These are phyloP conservation scores for Peromyscus nudipes DNA, from an alignment of 2,797 vertebrate species.

Conservation along the genomic window DNA sequence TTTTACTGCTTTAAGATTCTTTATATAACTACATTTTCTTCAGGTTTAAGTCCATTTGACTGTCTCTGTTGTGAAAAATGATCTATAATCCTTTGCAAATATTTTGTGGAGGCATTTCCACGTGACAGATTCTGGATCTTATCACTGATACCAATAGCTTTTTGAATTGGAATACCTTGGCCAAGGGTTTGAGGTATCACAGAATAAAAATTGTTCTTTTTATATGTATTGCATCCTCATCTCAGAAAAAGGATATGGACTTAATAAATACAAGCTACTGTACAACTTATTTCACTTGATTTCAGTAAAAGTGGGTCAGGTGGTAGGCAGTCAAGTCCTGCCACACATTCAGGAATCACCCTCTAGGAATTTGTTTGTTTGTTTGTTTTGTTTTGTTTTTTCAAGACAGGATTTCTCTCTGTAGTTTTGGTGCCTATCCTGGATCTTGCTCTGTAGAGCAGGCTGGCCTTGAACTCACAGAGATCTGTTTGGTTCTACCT, in stretches of 20 bases:
- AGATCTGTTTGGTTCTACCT: too few relatives aligned
- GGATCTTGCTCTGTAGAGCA: too few relatives aligned
- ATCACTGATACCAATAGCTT: slow-evolving; percentile 54
- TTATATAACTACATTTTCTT: slow-evolving; percentile 81
- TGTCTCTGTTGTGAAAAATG: slow-evolving; percentile 78
- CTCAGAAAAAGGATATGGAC: not conserved
- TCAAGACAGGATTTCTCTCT: too few relatives aligned
- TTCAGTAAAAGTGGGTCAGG: slow-evolving; percentile 26
- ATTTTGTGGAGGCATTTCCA: slow-evolving; percentile 76
- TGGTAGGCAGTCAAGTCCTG: not conserved
- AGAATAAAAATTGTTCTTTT: not conserved
- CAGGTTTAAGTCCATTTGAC: slow-evolving; percentile 75
- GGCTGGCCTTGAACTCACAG: too few relatives aligned
- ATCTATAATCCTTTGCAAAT: slow-evolving; percentile 61
- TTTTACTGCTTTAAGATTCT: slow-evolving; percentile 81
- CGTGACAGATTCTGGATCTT: slow-evolving; percentile 69
- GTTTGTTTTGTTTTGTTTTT: too few relatives aligned
- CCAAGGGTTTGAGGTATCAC: slow-evolving; percentile 31
- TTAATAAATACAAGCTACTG: not conserved
- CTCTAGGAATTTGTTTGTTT: slow-evolving; percentile 1
- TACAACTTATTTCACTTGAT: slow-evolving; percentile 23
- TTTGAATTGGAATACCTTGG: slow-evolving; percentile 37
- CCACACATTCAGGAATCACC: slow-evolving; percentile 17
- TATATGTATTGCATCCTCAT: not conserved
- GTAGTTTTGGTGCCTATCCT: too few relatives aligned